phyloP scores from a whole-genome alignment of 2,113 vertebrate genomes.

The Poicephalus meyeri region DNA sequence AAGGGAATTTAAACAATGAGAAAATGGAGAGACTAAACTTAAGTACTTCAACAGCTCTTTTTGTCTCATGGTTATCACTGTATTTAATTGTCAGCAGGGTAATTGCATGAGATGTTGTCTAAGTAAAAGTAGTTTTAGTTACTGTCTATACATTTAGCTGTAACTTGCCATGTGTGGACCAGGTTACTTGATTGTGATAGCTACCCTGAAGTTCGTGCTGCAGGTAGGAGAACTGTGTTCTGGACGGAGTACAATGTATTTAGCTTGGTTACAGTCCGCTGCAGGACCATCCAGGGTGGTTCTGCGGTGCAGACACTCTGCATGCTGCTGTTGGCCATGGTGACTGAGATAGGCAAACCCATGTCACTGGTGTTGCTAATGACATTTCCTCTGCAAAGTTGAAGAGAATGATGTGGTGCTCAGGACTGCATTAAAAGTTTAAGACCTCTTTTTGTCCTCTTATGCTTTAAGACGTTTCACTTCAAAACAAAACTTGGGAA shows the following conservation, averaged over 20 bases:
- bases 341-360: neutral
- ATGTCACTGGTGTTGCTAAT: neutral
- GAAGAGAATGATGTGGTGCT: conserved; percentile 7
- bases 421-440: conserved; percentile 35
- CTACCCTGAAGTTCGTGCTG: neutral
- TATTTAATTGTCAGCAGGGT: conserved; percentile 36
- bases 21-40: neutral
- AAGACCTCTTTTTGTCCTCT: conserved; percentile 4
- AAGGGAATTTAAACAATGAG: conserved; percentile 39
- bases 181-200: neutral
- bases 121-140: conserved; percentile 14
- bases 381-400: neutral
- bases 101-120: conserved; percentile 28
- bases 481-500: neutral
- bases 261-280: neutral
- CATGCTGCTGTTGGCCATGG: neutral
- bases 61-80: neutral
- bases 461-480: conserved; percentile 27
- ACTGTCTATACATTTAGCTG: neutral
- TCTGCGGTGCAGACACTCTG: neutral
- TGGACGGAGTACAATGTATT: neutral
- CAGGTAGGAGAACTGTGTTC: conserved; percentile 10
- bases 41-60: neutral
- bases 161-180: neutral
- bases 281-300: neutral